Base-by-base conservation (phyloP, 1,140 invertebrate genomes). In the Eriosoma lanigerum region DNA sequence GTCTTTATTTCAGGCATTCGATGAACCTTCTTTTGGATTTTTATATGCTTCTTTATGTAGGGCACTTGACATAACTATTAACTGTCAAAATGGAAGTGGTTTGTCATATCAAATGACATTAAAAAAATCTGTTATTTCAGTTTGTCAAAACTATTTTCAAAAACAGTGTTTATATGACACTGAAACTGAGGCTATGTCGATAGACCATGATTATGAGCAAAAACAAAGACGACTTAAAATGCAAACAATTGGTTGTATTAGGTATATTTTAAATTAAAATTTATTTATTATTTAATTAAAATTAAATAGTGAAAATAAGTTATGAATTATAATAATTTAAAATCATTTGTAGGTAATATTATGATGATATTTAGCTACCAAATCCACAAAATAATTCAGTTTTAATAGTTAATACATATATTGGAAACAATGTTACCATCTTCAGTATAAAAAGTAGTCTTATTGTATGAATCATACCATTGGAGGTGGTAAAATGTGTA, bases 71-170 rank as follows among this genome's bases (percentile, higher is more conserved):
- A 78, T 78, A 60, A 78, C 29, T 6, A 78, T 78, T 26, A 78
- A 1, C 24, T 60, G 54, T 62, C 56, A 62, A 48, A 46, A 48
- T 78, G 72, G 3, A 76, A 78, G 24, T 78, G 38, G 38, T n/a
- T 13, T 58, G n/a, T 21, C 24, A 29, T 29, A 46, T 26, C 52
- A 62, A 46, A 78, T 48, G 32, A 29, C 75, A 78, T 78, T 78
- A 29, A 62, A 46, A 78, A 78, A 60, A 48, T 78, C 56, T 62
- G 4, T 78, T 12, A 48, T 78, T 0, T 62, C 32, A 60, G 21
- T 78, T 44, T 78, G 75, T 60, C 56, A 78, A 60, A 44, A 78
- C 13, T 78, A 29, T 78, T 78, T 78, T 62, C 15, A 62, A 62
- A 78, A 78, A 3, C 52, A 78, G 4, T 78, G 75, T 78, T 26